Conservation (phyloP, 1,140 invertebrate species). For the Hormaphis cornu region DNA sequence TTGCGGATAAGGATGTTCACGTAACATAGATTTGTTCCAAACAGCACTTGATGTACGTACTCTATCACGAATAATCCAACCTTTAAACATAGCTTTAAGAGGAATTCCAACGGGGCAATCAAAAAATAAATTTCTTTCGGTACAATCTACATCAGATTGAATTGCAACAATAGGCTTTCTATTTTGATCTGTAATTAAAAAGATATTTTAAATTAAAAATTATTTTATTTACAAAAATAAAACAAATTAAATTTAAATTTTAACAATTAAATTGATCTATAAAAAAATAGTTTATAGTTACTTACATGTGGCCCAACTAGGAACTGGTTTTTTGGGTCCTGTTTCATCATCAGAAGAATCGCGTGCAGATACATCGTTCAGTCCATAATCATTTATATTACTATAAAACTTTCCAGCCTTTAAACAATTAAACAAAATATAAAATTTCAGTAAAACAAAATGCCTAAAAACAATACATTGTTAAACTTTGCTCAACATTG, state of each 20-base stretch:
- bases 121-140: slow-evolving; percentile 17
- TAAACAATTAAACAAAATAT: background rate
- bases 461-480: background rate
- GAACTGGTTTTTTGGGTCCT: slow-evolving; percentile 21
- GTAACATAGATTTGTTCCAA: slow-evolving; percentile 1
- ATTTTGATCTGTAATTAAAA: background rate
- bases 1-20: slow-evolving; percentile 22
- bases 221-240: too few relatives aligned
- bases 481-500: too few relatives aligned
- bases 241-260: background rate
- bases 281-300: too few relatives aligned
- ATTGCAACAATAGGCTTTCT: slow-evolving; percentile 13
- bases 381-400: slow-evolving; percentile 20
- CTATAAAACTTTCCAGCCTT: background rate
- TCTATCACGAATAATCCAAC: slow-evolving; percentile 15
- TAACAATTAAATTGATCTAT: too few relatives aligned
- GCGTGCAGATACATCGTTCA: slow-evolving; percentile 25
- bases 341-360: slow-evolving; percentile 28
- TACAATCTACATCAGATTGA: background rate
- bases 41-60: slow-evolving; percentile 26
- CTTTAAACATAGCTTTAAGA: slow-evolving; percentile 27
- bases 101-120: slow-evolving; percentile 1
- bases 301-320: slow-evolving; percentile 12
- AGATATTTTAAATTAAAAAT: background rate
- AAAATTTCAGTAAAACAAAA: background rate